Base-by-base conservation (phyloP, 2,113 vertebrate genomes). In the Symphodus melops region DNA sequence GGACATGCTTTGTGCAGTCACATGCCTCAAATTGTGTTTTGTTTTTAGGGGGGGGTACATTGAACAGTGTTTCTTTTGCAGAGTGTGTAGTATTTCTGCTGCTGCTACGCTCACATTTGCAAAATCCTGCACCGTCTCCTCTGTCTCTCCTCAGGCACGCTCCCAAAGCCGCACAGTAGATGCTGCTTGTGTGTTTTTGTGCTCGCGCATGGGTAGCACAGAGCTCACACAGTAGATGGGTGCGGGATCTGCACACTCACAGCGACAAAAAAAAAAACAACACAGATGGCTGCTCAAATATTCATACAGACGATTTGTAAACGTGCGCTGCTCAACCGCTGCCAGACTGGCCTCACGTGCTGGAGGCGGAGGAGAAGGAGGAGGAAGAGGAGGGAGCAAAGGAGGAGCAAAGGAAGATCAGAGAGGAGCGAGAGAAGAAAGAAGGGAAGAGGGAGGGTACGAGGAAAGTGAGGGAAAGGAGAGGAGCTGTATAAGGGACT, bases 261-360 rank as follows among this genome's bases (percentile, higher is more conserved):
- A 68, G 52, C 12, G n/a, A n/a, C 28, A 9, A 20, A 51, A 8
- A 19, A 19, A 11, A 41, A 48, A 17, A 48, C 33, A 60, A 67
- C 33, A 41, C 53, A 71, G 69, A 77, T 62, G 75, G 59, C 48
- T 78, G 79, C 77, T 86, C 66, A 77, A 79, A 81, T 83, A 84
- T 85, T 82, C 52, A 84, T 75, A 44, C 14, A 42, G 41, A 64
- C 63, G 19, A 57, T 88, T 82, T 88, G 75, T 82, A 61, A 65
- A 68, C 37, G 25, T 59, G 42, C 58, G 75, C 69, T 20, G 20
- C 63, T 85, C 55, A 65, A 5, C 46, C 23, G 48, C 17, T 68
- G 77, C 62, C 25, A 36, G 46, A 68, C 57, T 48, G 61, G 68
- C 39, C 55, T 80, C 78, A 76, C 59, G 8, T 85, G 79, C 73